These are phyloP conservation scores for Trichomalopsis sarcophagae DNA, from an alignment of 1,140 invertebrate genomes.

Conservation along the genomic window DNA sequence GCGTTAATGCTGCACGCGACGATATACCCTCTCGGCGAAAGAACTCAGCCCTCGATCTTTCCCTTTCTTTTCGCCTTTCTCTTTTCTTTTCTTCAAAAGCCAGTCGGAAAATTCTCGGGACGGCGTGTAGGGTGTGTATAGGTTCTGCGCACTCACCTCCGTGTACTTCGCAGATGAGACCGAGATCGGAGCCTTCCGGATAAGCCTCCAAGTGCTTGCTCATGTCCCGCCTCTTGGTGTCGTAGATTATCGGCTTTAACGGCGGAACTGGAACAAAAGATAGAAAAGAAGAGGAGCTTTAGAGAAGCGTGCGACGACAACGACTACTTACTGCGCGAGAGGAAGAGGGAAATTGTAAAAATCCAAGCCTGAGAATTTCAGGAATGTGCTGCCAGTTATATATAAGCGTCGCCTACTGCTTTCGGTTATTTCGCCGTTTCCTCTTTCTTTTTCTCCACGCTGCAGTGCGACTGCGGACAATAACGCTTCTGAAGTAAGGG, in stretches of 20 bases:
- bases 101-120: not conserved
- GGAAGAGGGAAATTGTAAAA: not conserved
- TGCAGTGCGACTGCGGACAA: no score
- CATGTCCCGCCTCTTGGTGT: slow-evolving; percentile 85
- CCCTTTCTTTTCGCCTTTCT: not conserved
- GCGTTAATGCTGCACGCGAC: not conserved
- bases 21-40: not conserved
- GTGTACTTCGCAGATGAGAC: slow-evolving; percentile 89
- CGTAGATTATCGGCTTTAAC: slow-evolving; percentile 89
- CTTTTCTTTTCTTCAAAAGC: no score
- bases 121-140: no score
- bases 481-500: no score
- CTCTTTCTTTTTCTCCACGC: no score
- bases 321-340: not conserved
- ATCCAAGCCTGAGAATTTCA: not conserved
- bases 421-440: no score
- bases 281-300: slow-evolving; percentile 20
- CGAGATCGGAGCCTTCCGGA: slow-evolving; percentile 88
- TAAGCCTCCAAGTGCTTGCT: slow-evolving; percentile 89
- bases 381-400: no score
- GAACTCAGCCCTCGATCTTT: not conserved
- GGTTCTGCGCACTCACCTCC: slow-evolving; percentile 84
- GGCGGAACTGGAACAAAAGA: slow-evolving; percentile 82
- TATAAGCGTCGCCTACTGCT: no score
- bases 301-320: not conserved